Base-by-base conservation (phyloP, 2,888 invertebrate species). In the Fissipunctia ypsillon region DNA sequence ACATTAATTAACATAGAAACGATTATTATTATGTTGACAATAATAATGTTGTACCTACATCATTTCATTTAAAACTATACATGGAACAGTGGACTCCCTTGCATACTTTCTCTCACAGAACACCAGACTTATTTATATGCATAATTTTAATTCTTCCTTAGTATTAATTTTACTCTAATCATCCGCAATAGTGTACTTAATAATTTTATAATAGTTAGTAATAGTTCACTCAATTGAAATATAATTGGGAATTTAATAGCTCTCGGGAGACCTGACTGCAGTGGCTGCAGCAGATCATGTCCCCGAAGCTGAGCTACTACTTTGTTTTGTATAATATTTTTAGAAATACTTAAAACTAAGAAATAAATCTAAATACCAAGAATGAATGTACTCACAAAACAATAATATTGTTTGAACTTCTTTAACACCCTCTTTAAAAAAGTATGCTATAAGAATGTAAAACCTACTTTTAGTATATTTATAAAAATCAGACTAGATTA, bases 401-500 rank as follows among this genome's bases (percentile, higher is more conserved):
- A 12, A 25, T 25, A n/a, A 52, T 14, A 14, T 25, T 52, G 50
- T 52, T n/a, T n/a, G n/a, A 50, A 50, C 50, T 50, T 50, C 50
- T n/a, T 0, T 22, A 48, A 22, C n/a, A 22, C 48, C 48, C 25
- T 14, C 25, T 52, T n/a, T 25, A 52, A 16, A 25, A 28, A 28
- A 2, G 28, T 16, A 28, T 28, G 28, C 3, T 16, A 16, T 28
- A 16, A 19, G 7, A 28, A 31, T 41, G 12, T 14, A 41, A 25
- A 52, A 69, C 16, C 4, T 43, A 14, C 10, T 70, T 16, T 22
- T 25, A 6, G 16, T 10, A 28, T 54, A 22, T 25, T 25, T 25
- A n/a, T 25, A 10, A 16, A n/a, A 25, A n/a, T 52, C 38, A 48
- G 38, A 45, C 16, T 28, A 50, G n/a, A 73, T 61, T 73, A 54